Percentiles rank a stretch among this genome's conserved stretches.
phyloP scores from a whole-genome alignment of 2,113 vertebrate species.

The Ochotona curzoniae region DNA sequence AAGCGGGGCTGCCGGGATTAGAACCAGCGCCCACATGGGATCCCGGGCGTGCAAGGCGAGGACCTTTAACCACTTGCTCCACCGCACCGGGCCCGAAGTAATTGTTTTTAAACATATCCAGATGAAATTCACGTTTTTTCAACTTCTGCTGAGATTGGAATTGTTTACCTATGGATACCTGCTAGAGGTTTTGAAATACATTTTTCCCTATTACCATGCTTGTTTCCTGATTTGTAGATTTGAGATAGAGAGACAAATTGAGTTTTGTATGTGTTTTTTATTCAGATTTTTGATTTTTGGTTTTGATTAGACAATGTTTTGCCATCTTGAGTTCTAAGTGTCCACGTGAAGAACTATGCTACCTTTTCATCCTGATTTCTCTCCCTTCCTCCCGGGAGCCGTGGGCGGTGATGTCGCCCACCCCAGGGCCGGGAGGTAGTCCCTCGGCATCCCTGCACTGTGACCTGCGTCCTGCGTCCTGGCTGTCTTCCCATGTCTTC shows the following conservation, averaged over 20 bases:
- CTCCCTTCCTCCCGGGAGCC: background rate
- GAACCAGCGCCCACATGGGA: too few species aligned
- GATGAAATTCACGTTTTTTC: background rate
- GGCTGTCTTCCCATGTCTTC: background rate
- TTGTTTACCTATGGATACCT: background rate
- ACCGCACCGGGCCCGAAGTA: too few species aligned
- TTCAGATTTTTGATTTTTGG: background rate
- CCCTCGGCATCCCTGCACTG: too few species aligned
- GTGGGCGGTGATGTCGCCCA: background rate
- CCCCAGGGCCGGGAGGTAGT: background rate
- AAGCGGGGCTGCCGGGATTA: too few species aligned
- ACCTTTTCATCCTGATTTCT: constrained; percentile 42
- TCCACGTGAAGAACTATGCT: background rate
- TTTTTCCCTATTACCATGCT: background rate
- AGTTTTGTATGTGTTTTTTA: background rate
- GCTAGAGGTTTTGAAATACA: background rate
- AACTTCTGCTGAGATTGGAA: background rate
- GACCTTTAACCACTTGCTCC: too few species aligned
- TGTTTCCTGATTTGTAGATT: background rate
- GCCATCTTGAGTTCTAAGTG: background rate
- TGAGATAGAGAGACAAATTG: too few species aligned
- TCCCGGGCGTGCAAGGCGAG: too few species aligned
- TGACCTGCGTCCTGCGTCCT: background rate
- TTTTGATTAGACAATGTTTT: background rate
- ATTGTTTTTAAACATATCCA: constrained; percentile 15